phyloP scores from a whole-genome alignment of 2,113 vertebrate genomes.

The Caretta caretta region DNA sequence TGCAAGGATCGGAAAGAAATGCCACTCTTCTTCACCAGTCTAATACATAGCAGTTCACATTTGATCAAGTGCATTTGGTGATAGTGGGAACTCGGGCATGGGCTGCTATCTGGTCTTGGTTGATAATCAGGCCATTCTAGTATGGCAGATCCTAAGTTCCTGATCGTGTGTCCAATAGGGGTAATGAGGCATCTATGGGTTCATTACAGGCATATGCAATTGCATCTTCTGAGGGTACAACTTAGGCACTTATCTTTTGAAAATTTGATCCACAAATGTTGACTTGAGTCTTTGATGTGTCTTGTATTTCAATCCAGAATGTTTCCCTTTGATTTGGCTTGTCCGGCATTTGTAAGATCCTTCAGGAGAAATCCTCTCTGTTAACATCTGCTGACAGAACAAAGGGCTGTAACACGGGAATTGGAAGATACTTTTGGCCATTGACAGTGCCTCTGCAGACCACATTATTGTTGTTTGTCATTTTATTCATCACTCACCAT shows the following conservation, averaged over 20 bases:
- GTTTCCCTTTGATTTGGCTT: neutral
- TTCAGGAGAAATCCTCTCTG: neutral
- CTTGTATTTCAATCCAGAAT: neutral
- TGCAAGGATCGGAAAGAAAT: neutral
- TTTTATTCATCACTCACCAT: neutral
- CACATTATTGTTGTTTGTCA: rapidly evolving
- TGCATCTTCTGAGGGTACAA: neutral
- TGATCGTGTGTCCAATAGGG: neutral
- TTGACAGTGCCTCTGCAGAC: neutral
- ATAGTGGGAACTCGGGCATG: neutral
- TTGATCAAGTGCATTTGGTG: neutral
- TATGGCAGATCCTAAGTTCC: neutral
- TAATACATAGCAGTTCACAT: neutral
- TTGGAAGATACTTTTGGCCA: neutral
- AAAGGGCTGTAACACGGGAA: neutral
- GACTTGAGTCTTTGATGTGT: neutral
- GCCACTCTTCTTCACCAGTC: neutral
- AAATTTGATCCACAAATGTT: neutral
- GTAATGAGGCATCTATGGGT: neutral
- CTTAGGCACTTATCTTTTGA: neutral
- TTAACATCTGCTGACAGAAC: neutral
- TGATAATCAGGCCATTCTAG: too few relatives aligned
- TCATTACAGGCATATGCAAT: neutral
- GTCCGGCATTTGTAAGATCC: neutral
- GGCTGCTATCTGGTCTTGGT: neutral